A percentile compares a stretch with the other conserved stretches of the same genome.
Evolutionary conservation across 1,140 invertebrate species (phyloP).

Genomic region (Bombus vancouverensis): DNA sequence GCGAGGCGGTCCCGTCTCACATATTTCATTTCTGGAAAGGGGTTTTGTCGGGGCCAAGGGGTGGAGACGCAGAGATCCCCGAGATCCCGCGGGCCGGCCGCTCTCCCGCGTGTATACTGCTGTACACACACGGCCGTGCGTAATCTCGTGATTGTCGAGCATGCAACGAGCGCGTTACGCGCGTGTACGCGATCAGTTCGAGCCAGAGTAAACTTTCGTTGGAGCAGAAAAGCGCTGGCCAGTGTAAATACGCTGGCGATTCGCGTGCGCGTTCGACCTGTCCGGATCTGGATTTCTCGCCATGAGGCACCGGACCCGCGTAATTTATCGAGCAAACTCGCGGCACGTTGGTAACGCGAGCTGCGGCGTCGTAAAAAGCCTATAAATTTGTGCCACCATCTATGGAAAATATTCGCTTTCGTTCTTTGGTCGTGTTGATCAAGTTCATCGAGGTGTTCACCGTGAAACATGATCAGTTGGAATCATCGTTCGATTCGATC

Average conservation of each 20-base stretch:
- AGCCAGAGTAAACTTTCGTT: background rate
- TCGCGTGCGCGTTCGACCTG: conserved; percentile 2
- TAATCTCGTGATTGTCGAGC: conserved; percentile 55
- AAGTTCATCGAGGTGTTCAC: background rate
- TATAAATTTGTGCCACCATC: no score
- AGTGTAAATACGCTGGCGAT: conserved; percentile 20
- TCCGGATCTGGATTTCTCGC: background rate
- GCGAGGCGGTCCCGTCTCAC: conserved; percentile 72
- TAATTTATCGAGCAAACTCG: conserved; percentile 13
- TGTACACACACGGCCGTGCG: conserved; percentile 21
- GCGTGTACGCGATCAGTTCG: background rate
- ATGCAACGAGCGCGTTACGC: conserved; percentile 24
- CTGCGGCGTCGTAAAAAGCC: background rate
- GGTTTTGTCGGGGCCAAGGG: conserved; percentile 65
- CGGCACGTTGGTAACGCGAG: background rate
- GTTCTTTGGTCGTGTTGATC: background rate
- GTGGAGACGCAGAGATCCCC: conserved; percentile 60
- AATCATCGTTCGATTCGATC: background rate
- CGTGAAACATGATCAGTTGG: no score
- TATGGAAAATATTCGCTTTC: background rate
- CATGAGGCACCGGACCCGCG: background rate
- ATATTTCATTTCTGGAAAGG: conserved; percentile 77
- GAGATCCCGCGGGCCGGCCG: background rate
- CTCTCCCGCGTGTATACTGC: background rate
- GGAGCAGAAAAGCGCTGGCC: background rate